Conservation (phyloP, 2,888 invertebrate species). For the Ormia ochracea region DNA sequence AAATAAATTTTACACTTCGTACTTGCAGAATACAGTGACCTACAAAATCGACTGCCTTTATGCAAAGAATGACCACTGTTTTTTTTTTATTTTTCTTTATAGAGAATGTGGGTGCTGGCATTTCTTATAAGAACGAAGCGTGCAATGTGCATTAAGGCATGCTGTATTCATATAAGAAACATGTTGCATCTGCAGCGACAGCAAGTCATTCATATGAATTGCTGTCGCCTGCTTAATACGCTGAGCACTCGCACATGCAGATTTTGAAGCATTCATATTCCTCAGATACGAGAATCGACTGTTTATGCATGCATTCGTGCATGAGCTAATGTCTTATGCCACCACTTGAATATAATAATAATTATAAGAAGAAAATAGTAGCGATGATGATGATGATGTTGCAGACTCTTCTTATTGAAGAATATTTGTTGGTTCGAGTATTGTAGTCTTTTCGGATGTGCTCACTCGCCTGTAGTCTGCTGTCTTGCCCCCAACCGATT, state of each 20-base stretch:
- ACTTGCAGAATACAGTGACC: too few species aligned
- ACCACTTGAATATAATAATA: slow-evolving; percentile 33
- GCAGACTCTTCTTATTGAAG: not conserved
- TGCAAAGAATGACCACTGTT: not conserved
- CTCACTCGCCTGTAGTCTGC: not conserved
- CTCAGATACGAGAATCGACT: not conserved
- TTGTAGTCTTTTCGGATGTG: not conserved
- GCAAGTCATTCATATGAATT: not conserved
- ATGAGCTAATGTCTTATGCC: slow-evolving; percentile 14
- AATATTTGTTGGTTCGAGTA: not conserved
- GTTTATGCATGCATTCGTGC: not conserved
- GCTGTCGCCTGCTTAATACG: not conserved
- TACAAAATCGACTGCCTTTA: not conserved
- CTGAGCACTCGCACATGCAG: not conserved
- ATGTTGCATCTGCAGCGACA: slow-evolving; percentile 16
- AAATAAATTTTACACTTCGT: too few species aligned
- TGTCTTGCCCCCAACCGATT: slow-evolving; percentile 23
- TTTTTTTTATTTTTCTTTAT: too few species aligned
- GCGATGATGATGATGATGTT: not conserved
- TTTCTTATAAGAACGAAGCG: not conserved
- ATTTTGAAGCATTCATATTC: not conserved
- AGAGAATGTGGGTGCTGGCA: slow-evolving; percentile 10
- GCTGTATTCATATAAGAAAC: slow-evolving; percentile 1
- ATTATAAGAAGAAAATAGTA: too few species aligned
- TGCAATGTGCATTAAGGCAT: slow-evolving; percentile 25